A percentile compares a stretch with the other conserved stretches of the same genome.
Evolutionary conservation across 2,797 vertebrate species (phyloP).

Genomic region (Chromobotia macracanthus): DNA sequence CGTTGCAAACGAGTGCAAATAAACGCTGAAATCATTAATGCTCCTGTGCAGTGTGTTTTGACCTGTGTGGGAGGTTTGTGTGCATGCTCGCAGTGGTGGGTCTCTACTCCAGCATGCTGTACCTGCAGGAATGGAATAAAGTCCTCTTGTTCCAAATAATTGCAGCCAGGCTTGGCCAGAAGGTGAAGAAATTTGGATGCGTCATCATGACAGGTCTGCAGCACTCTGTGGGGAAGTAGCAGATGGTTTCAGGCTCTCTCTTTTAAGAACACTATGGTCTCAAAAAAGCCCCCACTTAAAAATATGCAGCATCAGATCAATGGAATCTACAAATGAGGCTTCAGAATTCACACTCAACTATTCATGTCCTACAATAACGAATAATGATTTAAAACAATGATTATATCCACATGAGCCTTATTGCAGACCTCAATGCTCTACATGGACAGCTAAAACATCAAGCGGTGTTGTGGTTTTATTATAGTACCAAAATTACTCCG

Average conservation of each 20-base stretch:
- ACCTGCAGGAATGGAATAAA: slow-evolving; percentile 98
- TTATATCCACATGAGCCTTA: background rate
- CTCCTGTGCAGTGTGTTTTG: slow-evolving; percentile 8
- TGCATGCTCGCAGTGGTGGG: slow-evolving; percentile 27
- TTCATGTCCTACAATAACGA: slow-evolving; percentile 55
- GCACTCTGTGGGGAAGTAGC: slow-evolving; percentile 82
- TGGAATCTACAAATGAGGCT: slow-evolving; percentile 72
- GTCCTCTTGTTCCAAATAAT: slow-evolving; percentile 95
- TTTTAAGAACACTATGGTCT: slow-evolving; percentile 48
- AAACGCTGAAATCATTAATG: background rate
- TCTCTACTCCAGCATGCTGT: slow-evolving; percentile 44
- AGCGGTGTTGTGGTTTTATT: background rate
- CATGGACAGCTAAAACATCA: slow-evolving; percentile 14
- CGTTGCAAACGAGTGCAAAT: background rate
- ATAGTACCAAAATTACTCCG: background rate
- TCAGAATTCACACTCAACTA: slow-evolving; percentile 58
- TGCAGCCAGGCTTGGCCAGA: slow-evolving; percentile 89
- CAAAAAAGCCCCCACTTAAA: slow-evolving; percentile 54
- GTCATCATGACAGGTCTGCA: slow-evolving; percentile 92
- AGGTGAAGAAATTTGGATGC: slow-evolving; percentile 93
- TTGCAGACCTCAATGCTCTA: background rate
- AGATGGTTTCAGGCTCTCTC: slow-evolving; percentile 74
- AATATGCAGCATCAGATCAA: slow-evolving; percentile 56
- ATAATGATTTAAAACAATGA: slow-evolving; percentile 57
- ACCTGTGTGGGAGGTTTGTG: background rate